Conservation (phyloP, 2,888 invertebrate species). For the Tinea trinotella region DNA sequence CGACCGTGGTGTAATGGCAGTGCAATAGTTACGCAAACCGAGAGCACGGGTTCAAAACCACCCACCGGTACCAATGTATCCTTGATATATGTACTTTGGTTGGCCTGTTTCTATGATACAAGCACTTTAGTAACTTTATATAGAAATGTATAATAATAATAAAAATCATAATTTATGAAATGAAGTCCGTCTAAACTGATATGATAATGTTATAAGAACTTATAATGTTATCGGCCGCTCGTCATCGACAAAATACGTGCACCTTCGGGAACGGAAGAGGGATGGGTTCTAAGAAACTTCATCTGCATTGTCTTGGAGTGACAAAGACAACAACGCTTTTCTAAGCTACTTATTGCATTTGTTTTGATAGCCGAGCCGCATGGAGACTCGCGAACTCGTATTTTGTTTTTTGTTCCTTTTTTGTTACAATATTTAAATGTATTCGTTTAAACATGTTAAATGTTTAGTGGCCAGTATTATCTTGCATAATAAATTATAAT, state of each 20-base stretch:
- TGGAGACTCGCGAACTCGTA: slow-evolving; percentile 12
- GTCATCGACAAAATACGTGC: slow-evolving; percentile 17
- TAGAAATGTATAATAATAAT: not conserved
- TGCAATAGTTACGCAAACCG: too few relatives aligned
- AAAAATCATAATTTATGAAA: too few relatives aligned
- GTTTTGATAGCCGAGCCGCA: slow-evolving; percentile 11
- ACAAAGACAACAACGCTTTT: not conserved
- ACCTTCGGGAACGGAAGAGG: slow-evolving; percentile 22
- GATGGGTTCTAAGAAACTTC: slow-evolving; percentile 16
- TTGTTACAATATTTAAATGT: slow-evolving; percentile 2
- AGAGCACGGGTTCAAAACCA: too few relatives aligned
- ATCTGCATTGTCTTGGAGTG: not conserved
- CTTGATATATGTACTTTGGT: too few relatives aligned
- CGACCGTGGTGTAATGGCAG: too few relatives aligned
- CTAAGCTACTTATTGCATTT: slow-evolving; percentile 12
- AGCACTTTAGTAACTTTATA: too few relatives aligned
- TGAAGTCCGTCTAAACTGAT: slow-evolving; percentile 19
- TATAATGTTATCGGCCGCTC: slow-evolving; percentile 22
- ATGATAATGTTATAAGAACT: slow-evolving; percentile 24
- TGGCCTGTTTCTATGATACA: too few relatives aligned
- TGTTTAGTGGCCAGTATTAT: too few relatives aligned
- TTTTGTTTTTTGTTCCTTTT: slow-evolving; percentile 6
- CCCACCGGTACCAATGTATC: too few relatives aligned
- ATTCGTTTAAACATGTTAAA: not conserved
- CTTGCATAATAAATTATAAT: too few relatives aligned